phyloP scores from a whole-genome alignment of 2,797 vertebrate genomes.

The Scleropages formosus region DNA sequence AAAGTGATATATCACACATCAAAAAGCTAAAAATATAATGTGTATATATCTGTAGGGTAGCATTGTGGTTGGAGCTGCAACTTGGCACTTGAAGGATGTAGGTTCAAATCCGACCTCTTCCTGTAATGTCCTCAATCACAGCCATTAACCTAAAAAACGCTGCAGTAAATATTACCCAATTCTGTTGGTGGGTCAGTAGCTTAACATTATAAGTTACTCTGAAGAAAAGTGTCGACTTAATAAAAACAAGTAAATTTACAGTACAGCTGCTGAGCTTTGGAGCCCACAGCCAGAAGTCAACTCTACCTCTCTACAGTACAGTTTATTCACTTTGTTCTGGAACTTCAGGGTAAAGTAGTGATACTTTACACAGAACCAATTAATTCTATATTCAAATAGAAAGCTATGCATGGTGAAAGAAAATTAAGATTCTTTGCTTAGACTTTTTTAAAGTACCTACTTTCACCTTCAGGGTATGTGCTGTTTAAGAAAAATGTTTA shows the following conservation, averaged over 20 bases:
- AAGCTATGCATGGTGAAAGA: slow-evolving; percentile 18
- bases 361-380: slow-evolving; percentile 18
- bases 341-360: slow-evolving; percentile 21
- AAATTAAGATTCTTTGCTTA: slow-evolving; percentile 24
- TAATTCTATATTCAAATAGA: slow-evolving; percentile 15
- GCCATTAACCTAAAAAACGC: no score
- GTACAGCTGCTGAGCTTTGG: no score
- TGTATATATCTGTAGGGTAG: not conserved
- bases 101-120: no score
- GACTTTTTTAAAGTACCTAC: slow-evolving; percentile 10
- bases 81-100: no score
- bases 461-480: slow-evolving; percentile 29
- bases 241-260: no score
- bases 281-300: not conserved
- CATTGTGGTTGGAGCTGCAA: not conserved
- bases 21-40: not conserved
- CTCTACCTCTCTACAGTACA: not conserved
- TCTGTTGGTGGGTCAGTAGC: no score
- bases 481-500: slow-evolving; percentile 26
- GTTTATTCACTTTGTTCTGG: not conserved
- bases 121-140: no score
- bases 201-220: no score
- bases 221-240: no score
- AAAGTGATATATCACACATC: not conserved
- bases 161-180: no score